These are phyloP conservation scores for Cephalophus harveyi DNA, from an alignment of 2,113 vertebrate species.

Conservation along the genomic window DNA sequence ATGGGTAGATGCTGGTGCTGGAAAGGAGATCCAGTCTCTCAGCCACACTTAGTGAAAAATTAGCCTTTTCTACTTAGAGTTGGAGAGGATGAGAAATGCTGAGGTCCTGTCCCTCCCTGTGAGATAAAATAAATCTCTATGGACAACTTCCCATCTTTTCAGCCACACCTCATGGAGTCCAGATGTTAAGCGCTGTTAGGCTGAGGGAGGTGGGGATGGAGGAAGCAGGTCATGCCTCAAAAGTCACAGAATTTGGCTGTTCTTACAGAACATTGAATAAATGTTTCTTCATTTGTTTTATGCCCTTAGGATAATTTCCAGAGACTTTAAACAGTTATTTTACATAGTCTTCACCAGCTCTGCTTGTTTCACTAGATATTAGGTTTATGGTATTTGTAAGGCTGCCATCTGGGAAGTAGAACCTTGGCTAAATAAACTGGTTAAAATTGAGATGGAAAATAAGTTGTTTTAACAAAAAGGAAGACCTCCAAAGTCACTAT, in stretches of 20 bases:
- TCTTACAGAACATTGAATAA: neutral
- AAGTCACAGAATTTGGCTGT: neutral
- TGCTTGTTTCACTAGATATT: neutral
- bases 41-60: neutral
- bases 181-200: neutral
- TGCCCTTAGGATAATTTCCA: neutral
- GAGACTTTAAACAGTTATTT: neutral
- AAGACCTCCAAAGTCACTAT: neutral
- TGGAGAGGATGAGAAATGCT: neutral
- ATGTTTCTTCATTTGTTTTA: neutral
- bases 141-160: neutral
- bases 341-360: neutral
- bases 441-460: neutral
- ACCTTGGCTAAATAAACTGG: neutral
- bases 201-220: fast-evolving
- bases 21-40: neutral
- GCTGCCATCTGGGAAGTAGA: neutral
- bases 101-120: fast-evolving
- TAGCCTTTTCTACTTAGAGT: neutral
- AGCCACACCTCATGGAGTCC: no score
- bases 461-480: neutral
- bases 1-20: neutral
- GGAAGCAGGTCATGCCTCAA: neutral
- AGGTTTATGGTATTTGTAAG: neutral
- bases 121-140: neutral